Evolutionary conservation across 2,888 invertebrate genomes (phyloP), one percentile per base, ranked within the genome.

Genomic region (Oscheius sp.): DNA sequence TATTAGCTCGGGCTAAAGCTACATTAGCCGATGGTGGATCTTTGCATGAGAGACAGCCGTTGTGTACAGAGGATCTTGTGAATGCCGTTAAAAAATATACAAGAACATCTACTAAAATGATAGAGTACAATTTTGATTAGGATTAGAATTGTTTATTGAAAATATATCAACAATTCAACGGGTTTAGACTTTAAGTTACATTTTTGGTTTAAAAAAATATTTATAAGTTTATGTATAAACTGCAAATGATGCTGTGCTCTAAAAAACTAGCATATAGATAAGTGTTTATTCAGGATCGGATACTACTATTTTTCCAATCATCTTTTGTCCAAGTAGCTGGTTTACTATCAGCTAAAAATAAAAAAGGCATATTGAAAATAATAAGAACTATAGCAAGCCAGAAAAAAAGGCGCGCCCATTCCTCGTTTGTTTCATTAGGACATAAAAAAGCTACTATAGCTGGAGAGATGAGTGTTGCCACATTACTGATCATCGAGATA

Each of bases 1-100:
- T 80, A 1, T 63, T 80, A 5, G 51, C 71, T 9, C 62, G 78
- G 24, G 80, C 80, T 6, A 78, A 78, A 59, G 73, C 68, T 32
- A 74, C 78, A 9, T 68, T 78, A 22, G 70, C 71, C 26, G 67
- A 47, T 24, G 68, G 73, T 22, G 77, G 77, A 22, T 47, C 49
- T 36, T 54, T 77, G 5, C 32, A 47, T 22, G 47, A 45, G 9
- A 59, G 70, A 30, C 59, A 67, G 22, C 70, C 69, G 9, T 33
- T 76, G 24, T 66, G 65, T 17, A 70, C 71, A 17, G 36, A 41
- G 4, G 75, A 75, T 69, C 68, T 75, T 38, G 57, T 70, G 4
- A 50, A 32, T 8, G 73, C 73, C 8, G 69, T 76, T 20, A 45
- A 66, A 2, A 72, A 74, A 38, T 76, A 76, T 45, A 67, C 14